Base-by-base conservation (phyloP, 92 coral and sea anemone genomes). In the Plumapathes pennacea region DNA sequence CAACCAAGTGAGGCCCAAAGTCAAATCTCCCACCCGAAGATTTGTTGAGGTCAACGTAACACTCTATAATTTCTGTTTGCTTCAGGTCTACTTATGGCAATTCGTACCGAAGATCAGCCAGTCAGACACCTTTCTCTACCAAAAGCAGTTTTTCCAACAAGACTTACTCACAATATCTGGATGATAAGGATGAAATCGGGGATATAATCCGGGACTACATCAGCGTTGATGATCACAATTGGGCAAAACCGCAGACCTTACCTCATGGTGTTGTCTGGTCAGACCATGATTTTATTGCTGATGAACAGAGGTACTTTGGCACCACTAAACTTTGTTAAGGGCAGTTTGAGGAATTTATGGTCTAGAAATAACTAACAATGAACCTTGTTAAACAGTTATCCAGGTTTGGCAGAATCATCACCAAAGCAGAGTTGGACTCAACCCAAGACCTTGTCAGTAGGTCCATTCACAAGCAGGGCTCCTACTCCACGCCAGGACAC, bases 161-260 rank as follows among this genome's bases (percentile, higher is more conserved):
- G 34, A 40, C 54, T 27, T 81, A 74, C 41, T 45, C 71, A 0
- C 72, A 59, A 13, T 68, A 74, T 15, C 73, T 81, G 29, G 87
- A 85, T 1, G 82, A 74, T 69, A 88, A 81, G 37, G 85, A 77
- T 22, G 71, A 55, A 38, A 46, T 86, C 41, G 75, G 85, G 13
- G 76, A 83, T 30, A 86, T 86, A 14, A 75, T 86, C 4, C 59
- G 62, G 13, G 85, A 86, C 7, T 81, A 86, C 57, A 64, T 86
- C 37, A 70, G 76, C 32, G 9, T 24, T 60, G 50, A 37, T 10
- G 41, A 48, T 30, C 77, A 60, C 58, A 40, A 40, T 5, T 5
- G 19, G 1, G 20, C 33, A 0, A 29, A 15, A 5, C n/a, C 25
- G 5, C 38, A 25, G 32, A 5, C 65, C 24, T 26, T 62, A 30